phyloP scores from a whole-genome alignment of 2,888 invertebrate genomes.

The Neoaliturus tenellus region DNA sequence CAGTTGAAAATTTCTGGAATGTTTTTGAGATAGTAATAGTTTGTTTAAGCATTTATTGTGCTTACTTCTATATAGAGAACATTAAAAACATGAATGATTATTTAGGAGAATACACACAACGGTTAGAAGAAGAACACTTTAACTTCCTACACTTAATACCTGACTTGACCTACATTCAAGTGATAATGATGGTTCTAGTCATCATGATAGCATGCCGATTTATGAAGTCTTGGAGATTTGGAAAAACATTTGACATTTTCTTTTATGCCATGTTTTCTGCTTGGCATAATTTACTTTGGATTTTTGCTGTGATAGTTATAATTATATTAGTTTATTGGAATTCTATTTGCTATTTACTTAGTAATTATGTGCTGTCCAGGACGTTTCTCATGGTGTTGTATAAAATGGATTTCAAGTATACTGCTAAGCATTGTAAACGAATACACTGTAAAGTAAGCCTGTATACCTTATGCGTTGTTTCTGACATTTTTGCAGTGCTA shows the following conservation, averaged over 20 bases:
- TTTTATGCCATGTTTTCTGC: neutral
- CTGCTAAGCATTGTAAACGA: neutral
- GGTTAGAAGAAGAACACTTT: neutral
- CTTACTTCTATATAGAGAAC: neutral
- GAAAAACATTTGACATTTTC: neutral
- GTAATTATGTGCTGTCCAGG: neutral
- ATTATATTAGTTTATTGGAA: neutral
- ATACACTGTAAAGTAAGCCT: neutral
- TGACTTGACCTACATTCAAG: neutral
- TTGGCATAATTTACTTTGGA: neutral
- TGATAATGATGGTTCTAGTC: neutral
- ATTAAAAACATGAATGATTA: neutral
- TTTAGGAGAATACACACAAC: neutral
- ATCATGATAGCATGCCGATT: neutral
- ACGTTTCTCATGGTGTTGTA: neutral
- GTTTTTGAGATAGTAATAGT: neutral
- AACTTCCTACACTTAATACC: neutral
- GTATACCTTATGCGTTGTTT: neutral
- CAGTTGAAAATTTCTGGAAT: neutral
- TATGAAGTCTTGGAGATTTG: conserved; percentile 1
- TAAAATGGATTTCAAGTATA: neutral
- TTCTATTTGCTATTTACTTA: neutral
- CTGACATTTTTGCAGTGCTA: neutral
- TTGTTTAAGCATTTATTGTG: neutral
- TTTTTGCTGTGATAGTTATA: neutral